Conservation (phyloP, 2,888 invertebrate species). For the Amiota mariae region DNA sequence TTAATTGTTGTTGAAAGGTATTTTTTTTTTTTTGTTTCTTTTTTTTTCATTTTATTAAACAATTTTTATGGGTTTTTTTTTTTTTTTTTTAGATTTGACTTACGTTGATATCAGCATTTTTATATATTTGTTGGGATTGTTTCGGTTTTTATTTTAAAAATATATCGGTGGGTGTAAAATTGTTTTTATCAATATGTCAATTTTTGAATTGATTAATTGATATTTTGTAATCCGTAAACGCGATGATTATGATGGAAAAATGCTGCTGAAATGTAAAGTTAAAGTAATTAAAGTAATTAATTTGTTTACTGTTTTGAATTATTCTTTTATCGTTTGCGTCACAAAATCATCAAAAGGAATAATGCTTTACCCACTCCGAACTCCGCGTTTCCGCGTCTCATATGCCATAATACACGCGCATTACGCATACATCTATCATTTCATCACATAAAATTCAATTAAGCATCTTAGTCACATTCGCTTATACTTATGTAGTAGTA, state of each 20-base stretch:
- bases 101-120: conserved; percentile 68
- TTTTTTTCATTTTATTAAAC: conserved; percentile 39
- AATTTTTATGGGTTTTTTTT: conserved; percentile 18
- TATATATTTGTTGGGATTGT: conserved; percentile 42
- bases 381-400: too few species aligned
- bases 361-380: too few species aligned
- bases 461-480: too few species aligned
- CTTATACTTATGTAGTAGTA: too few species aligned
- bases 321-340: too few species aligned
- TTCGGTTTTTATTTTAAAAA: conserved; percentile 34
- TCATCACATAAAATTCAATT: too few species aligned
- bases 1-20: conserved; percentile 19
- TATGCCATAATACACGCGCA: too few species aligned
- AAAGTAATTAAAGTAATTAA: not conserved
- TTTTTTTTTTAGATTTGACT: conserved; percentile 51
- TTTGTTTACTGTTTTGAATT: too few species aligned
- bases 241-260: not conserved
- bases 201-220: conserved; percentile 44
- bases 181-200: conserved; percentile 47
- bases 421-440: too few species aligned
- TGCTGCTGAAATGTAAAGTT: conserved; percentile 15
- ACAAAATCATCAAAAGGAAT: too few species aligned
- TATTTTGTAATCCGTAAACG: conserved; percentile 23
- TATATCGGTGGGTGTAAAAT: conserved; percentile 28
- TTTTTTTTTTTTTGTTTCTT: too few species aligned